Percentiles rank a stretch among this genome's conserved stretches.
These are phyloP conservation scores for Conistra vaccinii DNA, from an alignment of 2,888 invertebrate species.

Conservation along the genomic window DNA sequence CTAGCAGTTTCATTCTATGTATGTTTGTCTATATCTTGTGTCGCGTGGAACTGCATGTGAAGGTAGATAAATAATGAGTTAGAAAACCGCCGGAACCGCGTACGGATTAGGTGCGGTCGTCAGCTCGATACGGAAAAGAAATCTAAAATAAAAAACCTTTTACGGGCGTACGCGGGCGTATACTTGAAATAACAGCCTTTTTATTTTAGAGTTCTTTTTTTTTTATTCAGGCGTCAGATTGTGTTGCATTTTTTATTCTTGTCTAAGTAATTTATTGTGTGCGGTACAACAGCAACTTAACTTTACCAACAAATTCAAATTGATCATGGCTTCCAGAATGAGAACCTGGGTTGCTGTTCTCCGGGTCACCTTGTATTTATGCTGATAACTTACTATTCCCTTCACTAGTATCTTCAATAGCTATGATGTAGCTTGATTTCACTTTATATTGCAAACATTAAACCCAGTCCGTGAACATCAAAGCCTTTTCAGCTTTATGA, in stretches of 20 bases:
- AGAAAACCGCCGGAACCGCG: slow-evolving; percentile 36
- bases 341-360: not conserved
- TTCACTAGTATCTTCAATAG: not conserved
- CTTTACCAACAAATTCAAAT: not conserved
- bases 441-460: not conserved
- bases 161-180: not conserved
- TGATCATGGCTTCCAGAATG: not conserved
- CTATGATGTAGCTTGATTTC: not conserved
- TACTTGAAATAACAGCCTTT: not conserved
- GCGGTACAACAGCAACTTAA: not conserved
- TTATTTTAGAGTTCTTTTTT: not conserved
- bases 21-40: not conserved
- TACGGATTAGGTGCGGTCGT: slow-evolving; percentile 30
- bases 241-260: not conserved
- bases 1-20: not conserved
- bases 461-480: not conserved
- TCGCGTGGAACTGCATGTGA: slow-evolving; percentile 5
- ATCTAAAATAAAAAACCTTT: slow-evolving; percentile 11
- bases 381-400: too few species aligned
- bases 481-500: not conserved
- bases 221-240: not conserved
- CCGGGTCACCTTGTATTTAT: not conserved
- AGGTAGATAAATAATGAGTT: slow-evolving; percentile 50
- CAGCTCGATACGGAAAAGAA: slow-evolving; percentile 20
- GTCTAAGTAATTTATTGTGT: not conserved